Evolutionary conservation across 2,113 vertebrate genomes (phyloP), one percentile per base, ranked within the genome.

Genomic region (Heteronetta atricapilla): DNA sequence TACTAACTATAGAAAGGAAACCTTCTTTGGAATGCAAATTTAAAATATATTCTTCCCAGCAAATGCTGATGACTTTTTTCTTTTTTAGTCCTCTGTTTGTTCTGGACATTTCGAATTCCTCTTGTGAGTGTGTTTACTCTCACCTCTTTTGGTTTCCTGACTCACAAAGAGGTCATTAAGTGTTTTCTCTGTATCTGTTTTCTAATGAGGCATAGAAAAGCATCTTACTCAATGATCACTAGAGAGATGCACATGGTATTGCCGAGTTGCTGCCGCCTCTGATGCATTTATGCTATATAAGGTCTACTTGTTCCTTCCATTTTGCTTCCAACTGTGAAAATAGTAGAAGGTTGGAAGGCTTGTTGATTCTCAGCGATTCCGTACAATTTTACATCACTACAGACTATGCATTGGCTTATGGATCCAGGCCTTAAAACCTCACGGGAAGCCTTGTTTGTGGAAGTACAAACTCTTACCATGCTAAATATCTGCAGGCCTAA

Each of bases 1-100:
- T 20, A 56, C 58, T 64, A 89, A 58, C 44, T 38, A 82, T 34
- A 82, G 62, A 91, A 95, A 85, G 91, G 33, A 92, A 89, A 79
- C 29, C 29, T 92, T 63, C 56, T 66, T 28, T 42, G 53, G 38
- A 87, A 73, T 44, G 36, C 44, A 53, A 85, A 89, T 85, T 73
- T 79, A 44, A 76, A 76, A 53, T 36, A 11, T 44, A 34, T 68
- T 75, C 60, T 87, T 90, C 69, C 53, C 44, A 84, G 20, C 53
- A 48, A 88, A 69, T 3, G 6, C 14, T 63, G 62, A 11, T 79
- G 38, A 75, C 42, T 83, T 75, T 77, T 67, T 60, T 72, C 25
- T 33, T 26, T 83, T 50, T 29, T 12, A 83, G 29, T 26, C 42
- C 56, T 76, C 11, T 53, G 19, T 1, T 76, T 74, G 73, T 66